Percentiles rank a stretch among this genome's conserved stretches.
Conservation (phyloP, 1,140 invertebrate species). For the Coptotermes formosanus region DNA sequence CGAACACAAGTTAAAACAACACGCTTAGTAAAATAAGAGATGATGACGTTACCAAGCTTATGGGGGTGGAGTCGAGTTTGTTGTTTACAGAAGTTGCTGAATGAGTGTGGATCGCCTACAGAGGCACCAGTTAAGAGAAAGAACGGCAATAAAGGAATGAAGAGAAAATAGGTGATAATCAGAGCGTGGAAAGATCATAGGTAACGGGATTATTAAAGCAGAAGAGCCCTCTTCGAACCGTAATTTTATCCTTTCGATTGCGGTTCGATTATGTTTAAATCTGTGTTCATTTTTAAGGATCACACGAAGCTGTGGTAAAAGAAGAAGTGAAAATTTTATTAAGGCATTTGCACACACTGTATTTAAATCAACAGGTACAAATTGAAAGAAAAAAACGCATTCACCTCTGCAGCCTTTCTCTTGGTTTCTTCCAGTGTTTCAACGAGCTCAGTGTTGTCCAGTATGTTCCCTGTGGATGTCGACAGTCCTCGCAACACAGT, state of each 20-base stretch:
- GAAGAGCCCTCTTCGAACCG: too few relatives aligned
- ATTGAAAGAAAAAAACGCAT: neutral
- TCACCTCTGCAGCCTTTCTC: conserved; percentile 68
- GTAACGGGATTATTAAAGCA: neutral
- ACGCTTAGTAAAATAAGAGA: neutral
- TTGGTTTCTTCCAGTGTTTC: conserved; percentile 86
- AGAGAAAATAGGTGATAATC: conserved; percentile 22
- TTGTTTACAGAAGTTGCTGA: neutral
- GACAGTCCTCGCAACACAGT: conserved; percentile 77
- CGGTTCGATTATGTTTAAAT: too few relatives aligned
- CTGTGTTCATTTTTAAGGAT: too few relatives aligned
- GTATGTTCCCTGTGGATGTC: conserved; percentile 83
- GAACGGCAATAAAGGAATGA: conserved; percentile 26
- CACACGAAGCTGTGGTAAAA: too few relatives aligned
- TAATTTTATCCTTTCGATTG: too few relatives aligned
- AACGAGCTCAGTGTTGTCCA: conserved; percentile 84
- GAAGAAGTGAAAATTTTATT: too few relatives aligned
- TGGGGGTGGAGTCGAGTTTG: neutral
- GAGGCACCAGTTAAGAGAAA: conserved; percentile 15
- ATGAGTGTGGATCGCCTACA: neutral
- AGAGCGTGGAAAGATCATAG: neutral
- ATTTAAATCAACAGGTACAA: too few relatives aligned
- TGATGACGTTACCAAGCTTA: neutral
- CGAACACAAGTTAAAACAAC: too few relatives aligned
- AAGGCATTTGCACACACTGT: too few relatives aligned